Percentiles rank a stretch among this genome's conserved stretches.
Conservation (phyloP, 2,113 vertebrate species). For the Alectura lathami region DNA sequence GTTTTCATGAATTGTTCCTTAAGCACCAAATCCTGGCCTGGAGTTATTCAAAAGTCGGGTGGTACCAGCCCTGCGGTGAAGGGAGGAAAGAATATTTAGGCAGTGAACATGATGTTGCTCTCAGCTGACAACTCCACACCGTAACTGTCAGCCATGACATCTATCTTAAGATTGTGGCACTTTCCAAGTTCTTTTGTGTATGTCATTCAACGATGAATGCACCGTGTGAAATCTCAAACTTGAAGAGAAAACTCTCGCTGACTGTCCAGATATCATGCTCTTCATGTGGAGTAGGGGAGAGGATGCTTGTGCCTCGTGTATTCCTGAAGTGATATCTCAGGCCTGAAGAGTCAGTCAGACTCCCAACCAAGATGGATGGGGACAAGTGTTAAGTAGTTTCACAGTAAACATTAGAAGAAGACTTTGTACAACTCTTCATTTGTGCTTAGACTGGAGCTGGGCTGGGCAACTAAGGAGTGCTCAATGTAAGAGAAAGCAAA, state of each 20-base stretch:
- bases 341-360: background rate
- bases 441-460: background rate
- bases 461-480: background rate
- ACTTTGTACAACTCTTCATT: background rate
- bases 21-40: slow-evolving; percentile 31
- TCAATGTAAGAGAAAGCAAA: background rate
- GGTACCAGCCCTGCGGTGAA: background rate
- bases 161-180: slow-evolving; percentile 2
- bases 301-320: background rate
- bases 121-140: slow-evolving; percentile 34
- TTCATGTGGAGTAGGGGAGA: background rate
- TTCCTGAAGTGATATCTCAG: background rate
- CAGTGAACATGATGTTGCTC: background rate
- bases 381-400: background rate
- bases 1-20: background rate
- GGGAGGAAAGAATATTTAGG: slow-evolving; percentile 28
- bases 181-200: slow-evolving; percentile 47
- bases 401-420: background rate
- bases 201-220: slow-evolving; percentile 5
- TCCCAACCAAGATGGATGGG: background rate
- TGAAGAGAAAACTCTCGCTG: background rate
- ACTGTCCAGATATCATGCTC: background rate
- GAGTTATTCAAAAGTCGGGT: slow-evolving; percentile 18
- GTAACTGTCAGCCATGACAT: slow-evolving; percentile 51
- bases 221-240: background rate